Evolutionary conservation across 1,140 invertebrate species (phyloP).

Genomic region (Himalopsyche phryganea): DNA sequence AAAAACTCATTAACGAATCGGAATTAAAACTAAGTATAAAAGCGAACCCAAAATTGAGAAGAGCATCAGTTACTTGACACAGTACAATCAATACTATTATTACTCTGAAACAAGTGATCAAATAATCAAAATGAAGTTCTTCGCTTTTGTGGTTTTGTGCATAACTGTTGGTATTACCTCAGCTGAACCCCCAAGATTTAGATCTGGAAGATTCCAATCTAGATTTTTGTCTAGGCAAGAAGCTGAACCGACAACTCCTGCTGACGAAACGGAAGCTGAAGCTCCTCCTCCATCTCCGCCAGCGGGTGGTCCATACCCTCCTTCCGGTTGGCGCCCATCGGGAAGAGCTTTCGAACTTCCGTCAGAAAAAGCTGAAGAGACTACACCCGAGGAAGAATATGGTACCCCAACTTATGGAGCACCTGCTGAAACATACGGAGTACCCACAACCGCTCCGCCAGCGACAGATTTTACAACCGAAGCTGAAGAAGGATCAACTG

Average conservation of each 20-base stretch:
- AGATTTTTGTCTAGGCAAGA: constrained; percentile 25
- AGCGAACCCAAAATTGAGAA: background rate
- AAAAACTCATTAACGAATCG: background rate
- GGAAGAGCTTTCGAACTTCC: constrained; percentile 44
- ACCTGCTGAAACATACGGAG: constrained; percentile 39
- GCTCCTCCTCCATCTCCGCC: constrained; percentile 37
- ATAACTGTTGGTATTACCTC: constrained; percentile 1
- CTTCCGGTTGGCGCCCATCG: constrained; percentile 43
- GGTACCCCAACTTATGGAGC: constrained; percentile 46
- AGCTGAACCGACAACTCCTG: background rate
- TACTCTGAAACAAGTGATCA: background rate
- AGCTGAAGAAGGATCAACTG: constrained; percentile 3
- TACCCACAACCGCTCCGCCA: constrained; percentile 27
- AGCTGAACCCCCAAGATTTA: constrained; percentile 25
- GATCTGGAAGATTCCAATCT: constrained; percentile 16
- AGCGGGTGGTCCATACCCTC: constrained; percentile 28
- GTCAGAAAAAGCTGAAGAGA: constrained; percentile 36
- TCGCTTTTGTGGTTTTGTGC: constrained; percentile 12
- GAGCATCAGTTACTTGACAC: constrained; percentile 14
- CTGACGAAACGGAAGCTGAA: constrained; percentile 13
- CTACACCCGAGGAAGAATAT: constrained; percentile 41
- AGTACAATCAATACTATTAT: background rate
- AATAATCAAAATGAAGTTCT: constrained; percentile 21
- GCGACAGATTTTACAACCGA: background rate
- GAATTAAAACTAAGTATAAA: constrained; percentile 19